Evolutionary conservation across 2,797 vertebrate species (phyloP).

Genomic region (Enteromius paludinosus): DNA sequence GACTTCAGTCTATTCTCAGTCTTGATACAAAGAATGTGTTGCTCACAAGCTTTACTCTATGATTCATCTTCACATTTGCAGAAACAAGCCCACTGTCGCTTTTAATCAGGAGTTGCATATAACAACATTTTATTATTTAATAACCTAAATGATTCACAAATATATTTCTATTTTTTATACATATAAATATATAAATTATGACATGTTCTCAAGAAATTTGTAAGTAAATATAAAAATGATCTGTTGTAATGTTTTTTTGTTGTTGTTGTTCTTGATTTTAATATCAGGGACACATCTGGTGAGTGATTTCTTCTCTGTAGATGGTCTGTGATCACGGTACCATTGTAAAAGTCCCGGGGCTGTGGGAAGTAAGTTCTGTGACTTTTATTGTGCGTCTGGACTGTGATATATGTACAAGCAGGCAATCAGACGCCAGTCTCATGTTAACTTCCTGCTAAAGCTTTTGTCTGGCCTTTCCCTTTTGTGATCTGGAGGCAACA

Average conservation of each 20-base stretch:
- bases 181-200: no score
- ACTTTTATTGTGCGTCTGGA: slow-evolving; percentile 21
- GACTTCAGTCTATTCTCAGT: not conserved
- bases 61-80: not conserved
- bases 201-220: not conserved
- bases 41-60: not conserved
- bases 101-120: no score
- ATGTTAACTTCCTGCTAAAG: not conserved
- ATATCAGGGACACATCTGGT: not conserved
- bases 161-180: not conserved
- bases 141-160: not conserved
- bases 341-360: not conserved
- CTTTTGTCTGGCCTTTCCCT: not conserved
- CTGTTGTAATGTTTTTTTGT: not conserved
- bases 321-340: not conserved
- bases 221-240: not conserved
- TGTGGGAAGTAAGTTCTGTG: slow-evolving; percentile 1
- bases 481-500: slow-evolving; percentile 10
- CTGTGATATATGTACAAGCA: slow-evolving; percentile 1
- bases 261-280: not conserved
- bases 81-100: not conserved
- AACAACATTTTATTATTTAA: no score
- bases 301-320: not conserved
- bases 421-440: not conserved
- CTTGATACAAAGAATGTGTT: not conserved